Percentiles rank a stretch among this genome's conserved stretches.
Evolutionary conservation across 53 echinoderm and acorn worm species (phyloP).

Genomic region (Glandiceps talaboti): DNA sequence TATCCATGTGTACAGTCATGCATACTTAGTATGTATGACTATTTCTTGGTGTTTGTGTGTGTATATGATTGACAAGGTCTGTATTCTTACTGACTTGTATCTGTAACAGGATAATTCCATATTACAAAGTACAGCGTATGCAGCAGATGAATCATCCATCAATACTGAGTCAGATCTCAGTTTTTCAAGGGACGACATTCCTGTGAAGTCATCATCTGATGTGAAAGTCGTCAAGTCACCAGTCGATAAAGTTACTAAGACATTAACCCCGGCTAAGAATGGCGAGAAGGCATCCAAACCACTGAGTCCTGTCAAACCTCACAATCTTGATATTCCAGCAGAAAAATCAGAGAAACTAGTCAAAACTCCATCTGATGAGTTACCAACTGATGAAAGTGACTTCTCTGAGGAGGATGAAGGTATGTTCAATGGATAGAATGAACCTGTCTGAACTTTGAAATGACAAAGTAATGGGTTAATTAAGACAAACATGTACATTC

Average conservation of each 20-base stretch:
- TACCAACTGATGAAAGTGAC: not conserved
- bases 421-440: too few species aligned
- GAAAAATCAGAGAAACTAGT: not conserved
- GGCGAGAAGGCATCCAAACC: too few species aligned
- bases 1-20: too few species aligned
- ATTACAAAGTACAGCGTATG: not conserved
- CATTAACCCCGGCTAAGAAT: too few species aligned
- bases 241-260: not conserved
- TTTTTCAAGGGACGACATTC: not conserved
- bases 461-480: too few species aligned
- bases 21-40: too few species aligned
- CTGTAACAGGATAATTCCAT: not conserved
- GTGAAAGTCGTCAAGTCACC: not conserved
- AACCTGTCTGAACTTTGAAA: too few species aligned
- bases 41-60: too few species aligned
- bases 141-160: not conserved
- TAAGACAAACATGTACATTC: too few species aligned
- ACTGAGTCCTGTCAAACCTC: not conserved
- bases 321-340: not conserved
- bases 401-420: not conserved
- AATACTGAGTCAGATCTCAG: not conserved
- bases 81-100: too few species aligned
- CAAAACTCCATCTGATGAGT: not conserved
- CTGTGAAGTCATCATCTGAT: not conserved
- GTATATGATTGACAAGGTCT: too few species aligned